These are phyloP conservation scores for Catagonus wagneri DNA, from an alignment of 2,113 vertebrate species.

Conservation along the genomic window DNA sequence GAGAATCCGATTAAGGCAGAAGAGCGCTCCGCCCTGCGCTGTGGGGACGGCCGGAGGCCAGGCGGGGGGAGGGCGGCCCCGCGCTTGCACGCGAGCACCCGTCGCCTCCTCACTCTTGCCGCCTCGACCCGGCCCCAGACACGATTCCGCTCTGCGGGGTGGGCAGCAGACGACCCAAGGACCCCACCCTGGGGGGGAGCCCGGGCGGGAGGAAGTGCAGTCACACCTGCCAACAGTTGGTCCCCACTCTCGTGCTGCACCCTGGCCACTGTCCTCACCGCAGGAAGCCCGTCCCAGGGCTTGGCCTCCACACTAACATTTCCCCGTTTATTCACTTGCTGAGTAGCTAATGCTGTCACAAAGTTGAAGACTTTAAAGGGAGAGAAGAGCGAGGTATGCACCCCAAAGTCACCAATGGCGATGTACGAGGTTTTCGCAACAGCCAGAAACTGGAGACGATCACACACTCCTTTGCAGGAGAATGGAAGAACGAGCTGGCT, in stretches of 20 bases:
- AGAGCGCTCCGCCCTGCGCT: neutral
- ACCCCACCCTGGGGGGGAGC: neutral
- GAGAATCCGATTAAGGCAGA: slow-evolving; percentile 54
- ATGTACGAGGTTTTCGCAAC: neutral
- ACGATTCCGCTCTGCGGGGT: neutral
- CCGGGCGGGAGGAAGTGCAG: accelerated
- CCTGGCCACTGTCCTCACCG: accelerated
- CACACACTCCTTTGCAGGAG: accelerated
- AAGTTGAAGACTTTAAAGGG: neutral
- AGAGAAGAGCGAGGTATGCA: neutral
- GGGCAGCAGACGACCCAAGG: neutral
- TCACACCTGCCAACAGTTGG: accelerated
- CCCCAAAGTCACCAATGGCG: neutral
- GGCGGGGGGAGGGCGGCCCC: neutral
- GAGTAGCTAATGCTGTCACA: neutral
- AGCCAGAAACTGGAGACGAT: neutral
- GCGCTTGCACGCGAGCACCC: neutral
- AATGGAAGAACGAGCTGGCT: too few relatives aligned
- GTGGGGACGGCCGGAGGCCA: neutral
- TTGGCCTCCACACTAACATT: too few relatives aligned
- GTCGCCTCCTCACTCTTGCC: too few relatives aligned
- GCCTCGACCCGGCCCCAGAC: neutral
- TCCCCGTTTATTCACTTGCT: neutral
- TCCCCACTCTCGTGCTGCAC: neutral
- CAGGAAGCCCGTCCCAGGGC: accelerated